Evolutionary conservation across 2,113 vertebrate species (phyloP).

Genomic region (Dipodomys merriami): DNA sequence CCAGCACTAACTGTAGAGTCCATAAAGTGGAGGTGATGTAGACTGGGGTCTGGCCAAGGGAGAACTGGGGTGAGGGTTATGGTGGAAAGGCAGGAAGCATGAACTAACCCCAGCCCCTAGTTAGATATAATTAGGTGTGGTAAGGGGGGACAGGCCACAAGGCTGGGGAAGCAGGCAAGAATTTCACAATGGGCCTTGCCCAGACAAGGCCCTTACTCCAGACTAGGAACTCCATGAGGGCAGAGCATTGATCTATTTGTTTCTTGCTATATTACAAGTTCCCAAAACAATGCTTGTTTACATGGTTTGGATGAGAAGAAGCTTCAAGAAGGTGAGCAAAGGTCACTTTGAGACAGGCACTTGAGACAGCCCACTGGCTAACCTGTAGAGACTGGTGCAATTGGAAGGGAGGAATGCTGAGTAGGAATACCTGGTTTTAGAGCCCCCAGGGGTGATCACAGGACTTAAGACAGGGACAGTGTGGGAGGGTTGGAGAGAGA

Average conservation of each 20-base stretch:
- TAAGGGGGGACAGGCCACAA: background rate
- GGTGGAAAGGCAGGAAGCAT: background rate
- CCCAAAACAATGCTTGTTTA: background rate
- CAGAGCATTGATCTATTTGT: background rate
- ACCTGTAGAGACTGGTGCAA: background rate
- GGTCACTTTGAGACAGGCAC: background rate
- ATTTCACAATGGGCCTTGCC: background rate
- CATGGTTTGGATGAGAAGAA: background rate
- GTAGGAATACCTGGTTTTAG: background rate
- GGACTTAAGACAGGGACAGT: background rate
- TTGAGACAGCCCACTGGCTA: background rate
- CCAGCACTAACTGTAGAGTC: background rate
- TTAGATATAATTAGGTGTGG: conserved; percentile 46
- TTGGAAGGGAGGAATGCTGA: conserved; percentile 15
- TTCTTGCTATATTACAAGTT: conserved; percentile 14
- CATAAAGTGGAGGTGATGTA: conserved; percentile 10
- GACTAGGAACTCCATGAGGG: conserved; percentile 20
- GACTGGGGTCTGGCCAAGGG: background rate
- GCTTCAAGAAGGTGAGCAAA: conserved; percentile 38
- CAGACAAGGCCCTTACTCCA: conserved; percentile 32
- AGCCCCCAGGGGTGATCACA: background rate
- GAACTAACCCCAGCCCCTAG: background rate
- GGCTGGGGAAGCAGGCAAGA: background rate
- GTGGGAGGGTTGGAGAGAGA: conserved; percentile 11
- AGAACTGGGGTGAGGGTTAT: background rate